Base-by-base conservation (phyloP, 92 coral and sea anemone species). In the Galaxea fascicularis region DNA sequence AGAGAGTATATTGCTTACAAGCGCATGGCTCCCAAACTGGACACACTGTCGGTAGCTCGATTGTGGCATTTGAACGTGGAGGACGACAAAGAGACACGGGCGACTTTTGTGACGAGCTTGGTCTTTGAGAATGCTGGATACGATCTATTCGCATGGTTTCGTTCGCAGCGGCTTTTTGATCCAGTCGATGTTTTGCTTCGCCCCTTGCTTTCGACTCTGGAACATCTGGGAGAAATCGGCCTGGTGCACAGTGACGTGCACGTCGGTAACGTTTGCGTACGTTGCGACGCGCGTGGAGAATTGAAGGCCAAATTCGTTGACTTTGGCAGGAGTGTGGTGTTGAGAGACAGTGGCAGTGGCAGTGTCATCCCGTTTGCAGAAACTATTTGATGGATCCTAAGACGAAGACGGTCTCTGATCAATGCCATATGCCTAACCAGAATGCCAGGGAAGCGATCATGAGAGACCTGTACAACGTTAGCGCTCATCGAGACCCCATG, bases 1-100 rank as follows among this genome's bases (percentile, higher is more conserved):
- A 73, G 77, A 73, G 77, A 73, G 27, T 14, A 1, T 27, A 73
- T 73, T 73, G 77, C 63, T 6, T 49, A 24, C 20, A 0, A 10
- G 62, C 77, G 77, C 14, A 25, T 73, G 77, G 9, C 11, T 0
- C 25, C 49, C 6, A 46, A 22, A 44, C 8, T 27, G 73, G n/a
- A 15, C 8, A 30, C 41, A 3, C 7, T 29, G 17, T 14, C 31
- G 30, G 10, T 27, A 1, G 46, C 77, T 13, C 35, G 41, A 18
- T 51, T 73, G 62, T 22, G 51, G 12, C 8, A 49, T 14, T 10
- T 27, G 17, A 4, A 7, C 13, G 59, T 53, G 17, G 0, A 16
- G 20, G 12, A 16, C 3, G 10, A 8, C 59, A 53, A n/a, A 53
- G 17, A 53, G 17, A 16, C 8, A 3, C 8, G 0, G 5, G 0